Evolutionary conservation across 2,113 vertebrate genomes (phyloP), one percentile per base, ranked within the genome.

Genomic region (Saccopteryx leptura): DNA sequence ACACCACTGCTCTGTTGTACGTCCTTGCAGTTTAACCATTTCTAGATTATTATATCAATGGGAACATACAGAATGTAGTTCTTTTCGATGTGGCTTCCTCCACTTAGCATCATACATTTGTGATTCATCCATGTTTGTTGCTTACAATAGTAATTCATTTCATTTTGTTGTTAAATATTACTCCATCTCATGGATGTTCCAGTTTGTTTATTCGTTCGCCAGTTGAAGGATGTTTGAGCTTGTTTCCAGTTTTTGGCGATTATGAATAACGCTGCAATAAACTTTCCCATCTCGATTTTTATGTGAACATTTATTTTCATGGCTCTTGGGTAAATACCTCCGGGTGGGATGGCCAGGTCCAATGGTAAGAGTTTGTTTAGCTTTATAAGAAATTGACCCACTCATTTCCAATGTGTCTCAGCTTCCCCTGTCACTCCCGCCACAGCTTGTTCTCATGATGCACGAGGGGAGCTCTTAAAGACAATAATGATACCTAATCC

Each of bases 251-350:
- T 95, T 93, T 1, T 2, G 74, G 18, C 71, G 83, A 95, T 92
- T 95, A 90, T 89, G 88, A 95, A 83, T 93, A 95, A 97, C 93
- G 28, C 56, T 88, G 80, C 66, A 94, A 52, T 95, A 94, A 95
- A 91, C 46, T 86, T 95, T 94, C 85, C 63, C 88, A 82, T 92
- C 76, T 61, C 83, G 28, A 90, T 72, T 96, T 97, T 88, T 96
- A 88, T 94, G 78, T 81, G 90, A 92, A 72, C 46, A 58, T 92
- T 56, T 95, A 97, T 97, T 97, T 96, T 95, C 76, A 90, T 90
- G 95, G 93, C 82, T 97, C 76, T 92, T 72, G 85, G 60, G 90
- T 96, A 97, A 93, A 90, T 92, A 90, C 33, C 66, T 88, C 72
- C n/a, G 39, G 87, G 39, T 90, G 58, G 48, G 71, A 78, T 79